Percentiles rank a stretch among this genome's conserved stretches.
phyloP scores from a whole-genome alignment of 2,888 invertebrate genomes.

The Xestia sexstrigata region DNA sequence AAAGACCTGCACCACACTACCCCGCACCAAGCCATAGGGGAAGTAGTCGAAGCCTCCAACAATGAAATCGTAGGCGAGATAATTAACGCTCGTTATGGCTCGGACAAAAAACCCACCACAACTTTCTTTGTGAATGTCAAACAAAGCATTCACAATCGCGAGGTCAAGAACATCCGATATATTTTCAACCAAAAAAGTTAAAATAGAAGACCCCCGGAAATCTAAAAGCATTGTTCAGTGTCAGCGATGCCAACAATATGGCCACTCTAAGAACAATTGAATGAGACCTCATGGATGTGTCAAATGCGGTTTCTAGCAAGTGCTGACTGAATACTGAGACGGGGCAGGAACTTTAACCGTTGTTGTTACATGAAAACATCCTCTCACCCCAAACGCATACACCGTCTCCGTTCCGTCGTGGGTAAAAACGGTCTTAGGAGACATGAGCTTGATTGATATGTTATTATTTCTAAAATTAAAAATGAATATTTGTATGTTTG shows the following conservation, averaged over 20 bases:
- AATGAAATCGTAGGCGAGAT: constrained; percentile 4
- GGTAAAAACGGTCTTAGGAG: too few species aligned
- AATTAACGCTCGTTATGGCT: constrained; percentile 7
- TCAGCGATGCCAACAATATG: constrained; percentile 5
- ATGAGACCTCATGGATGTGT: constrained; percentile 14
- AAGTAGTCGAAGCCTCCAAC: not conserved
- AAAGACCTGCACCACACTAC: constrained; percentile 1
- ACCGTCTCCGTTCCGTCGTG: too few species aligned
- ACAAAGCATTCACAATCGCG: not conserved
- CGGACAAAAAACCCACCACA: not conserved
- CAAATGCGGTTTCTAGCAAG: too few species aligned
- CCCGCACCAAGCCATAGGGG: not conserved
- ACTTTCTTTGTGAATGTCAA: not conserved
- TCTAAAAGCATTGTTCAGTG: constrained; percentile 4
- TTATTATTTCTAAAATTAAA: too few species aligned
- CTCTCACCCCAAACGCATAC: too few species aligned
- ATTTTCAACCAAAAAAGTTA: constrained; percentile 3
- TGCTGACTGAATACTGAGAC: too few species aligned
- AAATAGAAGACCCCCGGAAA: constrained; percentile 9
- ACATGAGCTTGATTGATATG: too few species aligned
- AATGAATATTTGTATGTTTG: too few species aligned
- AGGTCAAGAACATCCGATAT: not conserved
- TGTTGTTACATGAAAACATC: too few species aligned
- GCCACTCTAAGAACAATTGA: not conserved
- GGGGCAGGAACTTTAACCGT: too few species aligned